Conservation (phyloP, 35 echinoderm and acorn worm species). For the Apostichopus californicus region DNA sequence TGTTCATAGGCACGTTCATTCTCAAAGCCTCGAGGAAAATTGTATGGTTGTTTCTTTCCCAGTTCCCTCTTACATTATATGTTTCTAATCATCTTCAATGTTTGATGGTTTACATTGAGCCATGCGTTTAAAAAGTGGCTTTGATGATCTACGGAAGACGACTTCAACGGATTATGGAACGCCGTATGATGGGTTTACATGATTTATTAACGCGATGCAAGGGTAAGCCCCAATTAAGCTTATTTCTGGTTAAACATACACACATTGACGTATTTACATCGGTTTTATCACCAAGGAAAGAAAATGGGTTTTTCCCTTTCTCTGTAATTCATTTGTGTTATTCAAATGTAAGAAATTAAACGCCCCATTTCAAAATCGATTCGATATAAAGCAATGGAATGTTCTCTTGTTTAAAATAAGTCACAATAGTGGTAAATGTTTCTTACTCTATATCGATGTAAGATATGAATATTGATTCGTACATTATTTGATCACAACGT, state of each 20-base stretch:
- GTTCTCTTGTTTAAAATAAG: too few relatives aligned
- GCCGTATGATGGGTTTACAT: not conserved
- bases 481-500: too few relatives aligned
- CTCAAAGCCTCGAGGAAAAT: not conserved
- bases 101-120: not conserved
- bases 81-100: not conserved
- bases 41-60: not conserved
- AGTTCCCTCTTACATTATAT: not conserved
- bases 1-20: not conserved
- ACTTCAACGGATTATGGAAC: constrained; percentile 4
- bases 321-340: too few relatives aligned
- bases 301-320: not conserved
- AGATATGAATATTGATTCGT: too few relatives aligned
- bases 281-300: not conserved
- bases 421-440: too few relatives aligned
- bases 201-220: not conserved
- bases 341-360: too few relatives aligned
- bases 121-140: not conserved
- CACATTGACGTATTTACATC: not conserved
- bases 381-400: too few relatives aligned
- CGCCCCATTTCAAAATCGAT: too few relatives aligned
- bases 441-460: too few relatives aligned
- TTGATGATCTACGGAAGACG: not conserved
- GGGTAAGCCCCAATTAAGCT: not conserved
- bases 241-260: not conserved